Evolutionary conservation across 2,888 invertebrate species (phyloP).

Genomic region (Daptonema setosum): DNA sequence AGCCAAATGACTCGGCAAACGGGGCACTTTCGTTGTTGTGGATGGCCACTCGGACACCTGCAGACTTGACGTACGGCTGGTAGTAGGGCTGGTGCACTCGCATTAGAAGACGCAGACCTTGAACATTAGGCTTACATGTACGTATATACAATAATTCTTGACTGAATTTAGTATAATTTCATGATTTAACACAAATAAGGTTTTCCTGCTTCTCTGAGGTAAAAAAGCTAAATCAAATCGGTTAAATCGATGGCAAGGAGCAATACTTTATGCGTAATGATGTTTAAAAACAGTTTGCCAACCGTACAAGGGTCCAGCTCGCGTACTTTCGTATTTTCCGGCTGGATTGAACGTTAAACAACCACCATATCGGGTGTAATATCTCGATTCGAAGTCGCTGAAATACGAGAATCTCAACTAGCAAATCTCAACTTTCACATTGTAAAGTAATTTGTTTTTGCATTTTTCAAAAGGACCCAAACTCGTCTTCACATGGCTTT

Average conservation of each 20-base stretch:
- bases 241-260: too few relatives aligned
- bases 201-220: too few relatives aligned
- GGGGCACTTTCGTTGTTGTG: slow-evolving; percentile 16
- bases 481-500: slow-evolving; percentile 16
- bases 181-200: too few relatives aligned
- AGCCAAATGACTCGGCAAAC: slow-evolving; percentile 25
- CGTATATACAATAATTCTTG: background rate
- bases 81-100: slow-evolving; percentile 16
- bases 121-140: background rate
- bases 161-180: too few relatives aligned
- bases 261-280: too few relatives aligned
- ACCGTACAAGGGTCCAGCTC: slow-evolving; percentile 29
- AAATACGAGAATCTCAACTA: slow-evolving; percentile 9
- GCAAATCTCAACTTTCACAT: too few relatives aligned
- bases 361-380: slow-evolving; percentile 18
- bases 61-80: slow-evolving; percentile 25
- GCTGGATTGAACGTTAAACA: slow-evolving; percentile 27
- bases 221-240: too few relatives aligned
- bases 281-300: too few relatives aligned
- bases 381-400: slow-evolving; percentile 28
- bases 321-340: slow-evolving; percentile 9
- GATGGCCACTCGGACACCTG: slow-evolving; percentile 28
- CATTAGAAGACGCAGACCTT: slow-evolving; percentile 17
- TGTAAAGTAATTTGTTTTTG: background rate
- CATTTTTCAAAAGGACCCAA: too few relatives aligned